Evolutionary conservation across 2,888 invertebrate species (phyloP), one percentile per base, ranked within the genome.

Genomic region (Anorthoa munda): DNA sequence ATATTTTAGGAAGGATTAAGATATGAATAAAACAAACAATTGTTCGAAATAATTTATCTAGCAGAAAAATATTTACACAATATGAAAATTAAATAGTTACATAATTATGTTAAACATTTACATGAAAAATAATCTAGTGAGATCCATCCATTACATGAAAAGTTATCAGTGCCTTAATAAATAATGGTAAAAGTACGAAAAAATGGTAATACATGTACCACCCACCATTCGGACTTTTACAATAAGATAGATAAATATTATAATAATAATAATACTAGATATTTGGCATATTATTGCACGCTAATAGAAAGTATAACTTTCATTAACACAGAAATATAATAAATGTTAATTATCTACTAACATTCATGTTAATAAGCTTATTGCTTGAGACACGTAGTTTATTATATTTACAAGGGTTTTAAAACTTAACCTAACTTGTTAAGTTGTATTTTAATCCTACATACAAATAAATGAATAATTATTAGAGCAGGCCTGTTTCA

Each of bases 351-450:
- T 83, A 84, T 26, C 53, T 77, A 81, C 67, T 67, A 72, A 82
- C 53, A 75, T 61, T 67, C 12, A 78, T 59, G n/a, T 70, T 77
- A 77, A 75, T 75, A 88, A 90, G 88, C 87, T 93, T 95, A 95
- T 95, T 95, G 95, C 95, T 95, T 95, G 90, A 86, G 89, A 95
- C 95, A 95, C 95, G 95, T 95, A 90, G 86, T 83, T 84, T 77
- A 72, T 50, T 64, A 48, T 84, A 86, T 88, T 87, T 90, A 88
- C 91, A 93, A 87, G 83, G 71, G 51, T 77, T 79, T 71, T 70
- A 58, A 82, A 81, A 71, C 79, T 82, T 75, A 67, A 83, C 67
- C 26, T 75, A 65, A 68, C 50, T 39, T 73, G 70, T 70, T 2
- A 79, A 76, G 75, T 75, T 75, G n/a, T 56, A 45, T 56, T 72